Evolutionary conservation across 2,113 vertebrate species (phyloP).

Genomic region (Setophaga petechia): DNA sequence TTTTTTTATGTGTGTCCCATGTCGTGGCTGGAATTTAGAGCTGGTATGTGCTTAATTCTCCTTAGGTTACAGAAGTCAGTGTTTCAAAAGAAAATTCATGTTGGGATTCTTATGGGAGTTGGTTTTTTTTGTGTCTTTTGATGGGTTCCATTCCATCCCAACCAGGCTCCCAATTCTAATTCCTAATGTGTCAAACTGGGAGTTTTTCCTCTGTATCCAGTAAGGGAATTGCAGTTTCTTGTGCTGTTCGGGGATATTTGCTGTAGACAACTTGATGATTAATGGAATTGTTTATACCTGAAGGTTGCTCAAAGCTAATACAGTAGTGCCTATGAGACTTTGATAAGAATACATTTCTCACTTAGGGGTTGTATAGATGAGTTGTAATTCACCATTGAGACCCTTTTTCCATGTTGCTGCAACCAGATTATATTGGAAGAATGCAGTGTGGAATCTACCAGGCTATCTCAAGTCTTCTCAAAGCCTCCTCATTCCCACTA

Average conservation of each 20-base stretch:
- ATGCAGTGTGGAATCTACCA: neutral
- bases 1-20: neutral
- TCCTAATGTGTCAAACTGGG: neutral
- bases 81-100: neutral
- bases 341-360: neutral
- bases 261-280: neutral
- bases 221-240: neutral
- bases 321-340: neutral
- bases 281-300: neutral
- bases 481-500: neutral
- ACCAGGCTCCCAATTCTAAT: accelerated
- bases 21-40: neutral
- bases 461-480: neutral
- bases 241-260: neutral
- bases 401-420: neutral
- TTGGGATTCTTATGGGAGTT: neutral
- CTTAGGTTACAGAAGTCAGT: neutral
- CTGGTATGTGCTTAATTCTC: neutral
- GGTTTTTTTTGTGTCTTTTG: neutral
- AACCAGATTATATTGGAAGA: neutral
- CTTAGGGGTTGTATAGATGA: neutral
- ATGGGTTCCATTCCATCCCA: neutral
- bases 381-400: neutral
- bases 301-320: neutral
- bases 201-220: neutral